Percentiles rank a stretch among this genome's conserved stretches.
Evolutionary conservation across 1,140 invertebrate species (phyloP).

Genomic region (Papilio xuthus): DNA sequence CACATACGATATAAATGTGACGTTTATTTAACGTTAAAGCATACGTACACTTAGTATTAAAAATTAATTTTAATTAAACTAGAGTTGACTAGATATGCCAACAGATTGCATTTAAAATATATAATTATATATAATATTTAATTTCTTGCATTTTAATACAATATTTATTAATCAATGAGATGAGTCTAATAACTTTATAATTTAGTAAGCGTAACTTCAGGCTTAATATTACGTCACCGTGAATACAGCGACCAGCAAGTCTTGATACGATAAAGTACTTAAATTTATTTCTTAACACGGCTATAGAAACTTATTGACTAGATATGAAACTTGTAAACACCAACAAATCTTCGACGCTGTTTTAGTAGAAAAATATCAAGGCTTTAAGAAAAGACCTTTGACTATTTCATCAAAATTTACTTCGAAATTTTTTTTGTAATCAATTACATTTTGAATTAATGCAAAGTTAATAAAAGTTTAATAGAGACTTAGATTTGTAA

Average conservation of each 20-base stretch:
- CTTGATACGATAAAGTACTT: conserved; percentile 40
- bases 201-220: conserved; percentile 74
- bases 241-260: conserved; percentile 34
- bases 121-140: not conserved
- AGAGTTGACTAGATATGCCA: conserved; percentile 5
- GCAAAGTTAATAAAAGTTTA: not conserved
- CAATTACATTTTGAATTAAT: not conserved
- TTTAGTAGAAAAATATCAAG: conserved; percentile 31
- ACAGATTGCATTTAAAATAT: not conserved
- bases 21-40: not conserved
- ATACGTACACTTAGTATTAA: not conserved
- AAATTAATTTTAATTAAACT: not conserved
- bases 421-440: conserved; percentile 26
- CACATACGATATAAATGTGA: not conserved
- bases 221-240: conserved; percentile 46
- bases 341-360: conserved; percentile 25
- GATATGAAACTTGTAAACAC: conserved; percentile 40
- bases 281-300: not conserved
- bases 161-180: not conserved
- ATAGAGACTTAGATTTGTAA: not conserved
- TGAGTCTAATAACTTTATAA: conserved; percentile 52
- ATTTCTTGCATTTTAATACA: not conserved
- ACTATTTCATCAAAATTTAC: conserved; percentile 16
- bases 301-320: conserved; percentile 48
- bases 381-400: conserved; percentile 28